phyloP scores from a whole-genome alignment of 1,140 invertebrate genomes.

The Babylonia areolata region DNA sequence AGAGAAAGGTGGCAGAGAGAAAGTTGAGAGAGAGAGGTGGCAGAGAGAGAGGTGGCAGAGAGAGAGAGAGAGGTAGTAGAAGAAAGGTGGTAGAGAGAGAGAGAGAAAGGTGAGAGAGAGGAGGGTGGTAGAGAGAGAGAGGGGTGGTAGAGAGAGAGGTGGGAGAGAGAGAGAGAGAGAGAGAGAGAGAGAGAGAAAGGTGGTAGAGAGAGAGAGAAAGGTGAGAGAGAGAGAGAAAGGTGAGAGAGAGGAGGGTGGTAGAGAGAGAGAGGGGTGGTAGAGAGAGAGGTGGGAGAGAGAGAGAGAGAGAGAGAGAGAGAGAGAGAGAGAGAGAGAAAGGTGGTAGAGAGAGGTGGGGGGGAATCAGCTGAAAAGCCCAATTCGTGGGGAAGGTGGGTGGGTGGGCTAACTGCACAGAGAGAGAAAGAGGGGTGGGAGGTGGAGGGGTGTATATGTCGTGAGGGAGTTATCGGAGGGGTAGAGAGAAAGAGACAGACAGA shows the following conservation, averaged over 20 bases:
- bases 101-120: not conserved
- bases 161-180: not conserved
- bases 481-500: too few species aligned
- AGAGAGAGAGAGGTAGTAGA: not conserved
- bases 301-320: not conserved
- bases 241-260: not conserved
- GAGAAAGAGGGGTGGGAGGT: too few species aligned
- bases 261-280: not conserved
- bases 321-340: not conserved
- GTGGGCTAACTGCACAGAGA: too few species aligned
- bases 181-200: not conserved
- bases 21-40: too few species aligned
- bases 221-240: constrained; percentile 10
- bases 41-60: not conserved
- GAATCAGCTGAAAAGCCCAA: too few species aligned
- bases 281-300: too few species aligned
- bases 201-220: not conserved
- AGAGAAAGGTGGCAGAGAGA: too few species aligned
- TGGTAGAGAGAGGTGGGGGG: too few species aligned
- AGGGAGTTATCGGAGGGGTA: too few species aligned
- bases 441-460: too few species aligned
- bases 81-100: not conserved
- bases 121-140: not conserved
- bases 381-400: too few species aligned
- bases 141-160: not conserved